phyloP scores from a whole-genome alignment of 1,140 invertebrate species.

The Orchesella cincta region DNA sequence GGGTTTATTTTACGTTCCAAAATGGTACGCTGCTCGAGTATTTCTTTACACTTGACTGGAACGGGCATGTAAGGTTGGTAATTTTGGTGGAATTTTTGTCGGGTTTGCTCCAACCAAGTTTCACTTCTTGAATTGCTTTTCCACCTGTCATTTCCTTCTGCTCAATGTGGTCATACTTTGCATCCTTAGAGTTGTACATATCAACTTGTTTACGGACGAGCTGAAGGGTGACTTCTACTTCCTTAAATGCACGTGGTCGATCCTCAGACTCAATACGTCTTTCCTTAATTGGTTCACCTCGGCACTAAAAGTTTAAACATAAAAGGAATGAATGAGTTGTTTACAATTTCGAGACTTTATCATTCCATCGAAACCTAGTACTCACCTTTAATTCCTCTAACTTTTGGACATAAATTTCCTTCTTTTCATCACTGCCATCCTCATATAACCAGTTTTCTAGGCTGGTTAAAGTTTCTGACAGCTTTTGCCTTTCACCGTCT shows the following conservation, averaged over 20 bases:
- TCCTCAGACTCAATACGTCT: constrained; percentile 76
- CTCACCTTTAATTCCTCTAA: constrained; percentile 66
- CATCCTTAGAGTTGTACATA: constrained; percentile 68
- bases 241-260: constrained; percentile 73
- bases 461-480: constrained; percentile 72
- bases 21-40: constrained; percentile 40
- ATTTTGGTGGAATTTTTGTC: constrained; percentile 61
- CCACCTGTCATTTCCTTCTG: constrained; percentile 74
- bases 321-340: background rate
- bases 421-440: constrained; percentile 86
- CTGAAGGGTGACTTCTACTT: constrained; percentile 71
- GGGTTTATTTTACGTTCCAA: constrained; percentile 71
- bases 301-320: background rate
- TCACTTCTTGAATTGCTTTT: constrained; percentile 59
- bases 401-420: constrained; percentile 75
- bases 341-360: background rate
- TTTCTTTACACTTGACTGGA: constrained; percentile 25
- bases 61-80: background rate
- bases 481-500: constrained; percentile 68
- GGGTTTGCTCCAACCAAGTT: constrained; percentile 74
- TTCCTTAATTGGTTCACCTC: constrained; percentile 69
- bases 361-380: background rate
- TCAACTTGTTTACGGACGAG: constrained; percentile 74
- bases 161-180: constrained; percentile 80
- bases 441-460: constrained; percentile 97